Percentiles rank a stretch among this genome's conserved stretches.
These are phyloP conservation scores for Arizona elegans DNA, from an alignment of 2,113 vertebrate genomes.

Conservation along the genomic window DNA sequence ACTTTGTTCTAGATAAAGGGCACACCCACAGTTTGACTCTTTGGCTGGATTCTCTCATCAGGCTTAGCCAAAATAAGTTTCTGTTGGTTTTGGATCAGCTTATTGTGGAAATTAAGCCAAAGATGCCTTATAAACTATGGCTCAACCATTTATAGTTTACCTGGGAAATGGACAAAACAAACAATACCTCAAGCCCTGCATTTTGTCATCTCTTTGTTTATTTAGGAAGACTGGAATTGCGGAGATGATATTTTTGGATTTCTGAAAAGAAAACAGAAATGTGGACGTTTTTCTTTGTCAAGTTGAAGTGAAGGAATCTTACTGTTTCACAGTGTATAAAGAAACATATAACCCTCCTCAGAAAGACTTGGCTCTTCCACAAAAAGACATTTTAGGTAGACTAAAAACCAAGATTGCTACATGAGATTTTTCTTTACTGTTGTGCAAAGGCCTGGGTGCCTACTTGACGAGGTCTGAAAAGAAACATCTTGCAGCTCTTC, in stretches of 20 bases:
- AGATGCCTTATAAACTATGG: not conserved
- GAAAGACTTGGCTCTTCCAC: slow-evolving; percentile 29
- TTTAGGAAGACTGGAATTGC: not conserved
- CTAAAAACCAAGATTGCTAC: slow-evolving; percentile 41
- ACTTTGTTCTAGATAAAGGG: not conserved
- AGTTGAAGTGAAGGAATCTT: slow-evolving; percentile 7
- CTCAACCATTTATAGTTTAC: not conserved
- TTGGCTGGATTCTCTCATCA: not conserved
- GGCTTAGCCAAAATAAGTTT: not conserved
- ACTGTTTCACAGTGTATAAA: slow-evolving; percentile 9
- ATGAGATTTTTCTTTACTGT: slow-evolving; percentile 26
- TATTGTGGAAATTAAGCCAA: not conserved
- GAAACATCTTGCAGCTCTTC: slow-evolving; percentile 41
- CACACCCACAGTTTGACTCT: not conserved
- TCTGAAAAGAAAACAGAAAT: not conserved
- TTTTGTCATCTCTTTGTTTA: not conserved
- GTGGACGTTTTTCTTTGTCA: not conserved
- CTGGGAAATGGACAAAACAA: not conserved
- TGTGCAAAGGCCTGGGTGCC: slow-evolving; percentile 46
- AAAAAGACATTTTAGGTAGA: slow-evolving; percentile 53
- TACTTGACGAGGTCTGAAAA: slow-evolving; percentile 22
- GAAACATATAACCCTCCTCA: slow-evolving; percentile 5
- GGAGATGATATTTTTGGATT: not conserved
- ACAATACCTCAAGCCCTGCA: not conserved
- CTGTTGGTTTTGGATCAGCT: not conserved